Base-by-base conservation (phyloP, 2,113 vertebrate genomes). In the Camarhynchus parvulus region DNA sequence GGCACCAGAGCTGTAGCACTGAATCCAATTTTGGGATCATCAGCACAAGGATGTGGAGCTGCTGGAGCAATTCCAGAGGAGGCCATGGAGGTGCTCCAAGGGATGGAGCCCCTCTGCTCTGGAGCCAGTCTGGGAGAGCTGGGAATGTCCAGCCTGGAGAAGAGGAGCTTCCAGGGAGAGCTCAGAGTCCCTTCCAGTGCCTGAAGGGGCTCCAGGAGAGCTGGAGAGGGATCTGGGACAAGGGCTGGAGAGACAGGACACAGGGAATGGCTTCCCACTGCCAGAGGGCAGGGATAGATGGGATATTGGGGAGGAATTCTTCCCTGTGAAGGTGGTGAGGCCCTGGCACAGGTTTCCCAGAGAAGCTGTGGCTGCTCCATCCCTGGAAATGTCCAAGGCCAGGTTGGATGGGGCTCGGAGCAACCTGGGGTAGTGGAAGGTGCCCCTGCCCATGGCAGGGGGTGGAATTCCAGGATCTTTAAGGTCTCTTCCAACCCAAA, bases 331-430 rank as follows among this genome's bases (percentile, higher is more conserved):
- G 11, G 15, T 23, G 10, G 8, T 2, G 27, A 80, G 4, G 15
- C 0, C 3, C 19, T 89, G 44, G 52, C 0, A 25, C 0, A 1
- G 22, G 0, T 0, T 62, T 1, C 21, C 23, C 23, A 67, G 52
- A 46, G 27, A 23, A 66, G 0, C 28, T 67, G 33, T 59, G 61
- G 22, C 28, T 74, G 37, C 7, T 1, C 7, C 12, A 52, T n/a
- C 15, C 61, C 39, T 74, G 46, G 44, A 17, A 24, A 5, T 14
- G 15, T 46, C 13, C 44, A 33, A 52, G 23, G 5, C 10, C 44
- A n/a, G 61, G 13, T 0, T 52, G 23, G 42, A 56, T 0, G 0
- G 4, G 14, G 16, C 17, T 64, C 58, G 42, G 62, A 75, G 19
- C 52, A 39, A 3, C 16, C 28, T 53, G 46, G 33, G 23, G 3